Percentiles rank a stretch among this genome's conserved stretches.
These are phyloP conservation scores for Sigmodon hispidus DNA, from an alignment of 2,113 vertebrate genomes.

Conservation along the genomic window DNA sequence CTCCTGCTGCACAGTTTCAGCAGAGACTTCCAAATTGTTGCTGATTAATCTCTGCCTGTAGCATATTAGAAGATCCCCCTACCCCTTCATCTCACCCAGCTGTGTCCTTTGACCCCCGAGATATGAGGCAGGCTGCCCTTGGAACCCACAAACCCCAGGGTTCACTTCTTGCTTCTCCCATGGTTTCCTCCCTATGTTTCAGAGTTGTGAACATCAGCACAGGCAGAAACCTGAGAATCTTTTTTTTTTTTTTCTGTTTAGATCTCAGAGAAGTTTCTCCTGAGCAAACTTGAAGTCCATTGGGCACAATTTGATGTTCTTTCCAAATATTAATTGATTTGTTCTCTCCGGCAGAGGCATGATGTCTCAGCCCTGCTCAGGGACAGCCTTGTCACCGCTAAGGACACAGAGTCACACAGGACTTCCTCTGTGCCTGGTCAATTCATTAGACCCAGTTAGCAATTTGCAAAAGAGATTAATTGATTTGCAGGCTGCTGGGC, in stretches of 20 bases:
- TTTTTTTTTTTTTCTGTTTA: background rate
- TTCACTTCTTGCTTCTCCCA: background rate
- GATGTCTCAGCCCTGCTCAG: background rate
- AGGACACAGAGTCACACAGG: slow-evolving; percentile 12
- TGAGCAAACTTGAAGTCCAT: slow-evolving; percentile 50
- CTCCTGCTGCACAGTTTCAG: background rate
- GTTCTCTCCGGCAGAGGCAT: slow-evolving; percentile 27
- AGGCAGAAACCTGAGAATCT: background rate
- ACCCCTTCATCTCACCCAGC: background rate
- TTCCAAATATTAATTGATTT: slow-evolving; percentile 65
- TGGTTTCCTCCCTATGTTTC: rapidly evolving
- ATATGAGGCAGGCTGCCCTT: too few species aligned
- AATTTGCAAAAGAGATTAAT: slow-evolving; percentile 54
- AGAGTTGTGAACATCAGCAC: background rate
- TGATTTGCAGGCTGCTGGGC: slow-evolving; percentile 56
- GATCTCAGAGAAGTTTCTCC: slow-evolving; percentile 52
- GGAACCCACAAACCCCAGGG: rapidly evolving
- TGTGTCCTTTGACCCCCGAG: background rate
- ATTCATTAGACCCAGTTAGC: slow-evolving; percentile 46
- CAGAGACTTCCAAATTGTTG: background rate
- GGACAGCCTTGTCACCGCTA: background rate
- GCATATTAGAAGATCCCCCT: background rate
- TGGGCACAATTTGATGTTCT: slow-evolving; percentile 61
- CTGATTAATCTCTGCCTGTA: background rate
- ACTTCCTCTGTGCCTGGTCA: slow-evolving; percentile 35